Percentiles rank a stretch among this genome's conserved stretches.
phyloP scores from a whole-genome alignment of 2,797 vertebrate genomes.

The Mus caroli region DNA sequence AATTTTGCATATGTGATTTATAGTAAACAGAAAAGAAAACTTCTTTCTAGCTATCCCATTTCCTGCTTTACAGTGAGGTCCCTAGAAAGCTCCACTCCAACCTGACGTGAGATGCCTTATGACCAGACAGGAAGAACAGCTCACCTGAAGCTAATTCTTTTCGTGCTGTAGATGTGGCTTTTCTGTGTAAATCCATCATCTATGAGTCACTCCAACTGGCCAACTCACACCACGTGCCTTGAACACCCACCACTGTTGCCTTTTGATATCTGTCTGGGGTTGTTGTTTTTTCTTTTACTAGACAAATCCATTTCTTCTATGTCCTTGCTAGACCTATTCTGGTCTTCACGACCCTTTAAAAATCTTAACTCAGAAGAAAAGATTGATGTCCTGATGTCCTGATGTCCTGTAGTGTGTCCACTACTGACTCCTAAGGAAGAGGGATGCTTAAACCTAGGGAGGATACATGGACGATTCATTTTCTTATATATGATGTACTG shows the following conservation, averaged over 20 bases:
- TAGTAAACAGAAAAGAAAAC: neutral
- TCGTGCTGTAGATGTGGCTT: neutral
- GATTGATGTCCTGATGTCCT: conserved; percentile 21
- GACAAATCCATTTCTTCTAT: neutral
- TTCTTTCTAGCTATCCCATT: neutral
- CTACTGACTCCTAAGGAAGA: neutral
- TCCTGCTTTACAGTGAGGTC: neutral
- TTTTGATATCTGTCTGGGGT: neutral
- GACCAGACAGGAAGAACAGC: neutral
- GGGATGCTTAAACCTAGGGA: neutral
- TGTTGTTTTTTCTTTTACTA: conserved; percentile 25
- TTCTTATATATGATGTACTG: conserved; percentile 8
- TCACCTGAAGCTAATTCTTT: conserved; percentile 31
- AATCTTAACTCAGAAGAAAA: conserved; percentile 7
- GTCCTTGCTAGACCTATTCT: conserved; percentile 16
- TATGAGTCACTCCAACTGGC: neutral
- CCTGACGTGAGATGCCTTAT: neutral
- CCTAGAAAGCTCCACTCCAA: neutral
- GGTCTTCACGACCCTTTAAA: conserved; percentile 34
- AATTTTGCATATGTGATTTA: neutral
- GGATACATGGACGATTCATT: conserved; percentile 32
- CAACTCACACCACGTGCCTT: neutral
- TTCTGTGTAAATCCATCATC: neutral
- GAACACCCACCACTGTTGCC: neutral
- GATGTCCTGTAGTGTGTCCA: neutral